Base-by-base conservation (phyloP, 2,888 invertebrate genomes). In the Eristalinus sepulchralis region DNA sequence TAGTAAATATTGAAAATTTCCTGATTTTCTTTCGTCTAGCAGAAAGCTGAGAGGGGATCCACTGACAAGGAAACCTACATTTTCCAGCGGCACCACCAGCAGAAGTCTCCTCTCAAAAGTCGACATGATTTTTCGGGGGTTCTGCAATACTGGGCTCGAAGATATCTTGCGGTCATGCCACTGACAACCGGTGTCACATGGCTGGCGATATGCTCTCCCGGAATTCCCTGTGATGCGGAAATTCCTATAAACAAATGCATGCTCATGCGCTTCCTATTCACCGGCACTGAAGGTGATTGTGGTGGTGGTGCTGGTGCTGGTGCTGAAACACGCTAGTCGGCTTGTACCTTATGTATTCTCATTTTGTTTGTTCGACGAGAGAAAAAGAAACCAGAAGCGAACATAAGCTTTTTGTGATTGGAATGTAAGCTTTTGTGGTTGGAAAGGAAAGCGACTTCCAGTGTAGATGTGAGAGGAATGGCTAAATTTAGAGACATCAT, bases 141-240 rank as follows among this genome's bases (percentile, higher is more conserved):
- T 80, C 84, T 76, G 76, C 76, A 84, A 63, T 67, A 55, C 62
- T 76, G 76, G 64, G 67, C 66, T 71, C 34, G 27, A 63, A 75
- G 67, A 84, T 84, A 80, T 71, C 84, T 84, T 84, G 84, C 84
- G 84, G 84, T 84, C 76, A 76, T 76, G 71, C 80, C 75, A 84
- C 76, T 84, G 84, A 84, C 81, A 84, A 84, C 84, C 84, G 76
- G 84, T 84, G 81, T 84, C 84, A 84, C 84, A 84, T 84, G 84
- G 84, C 27, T 72, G 47, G 84, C 75, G 76, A 84, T 27, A 27
- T 84, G 76, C 84, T 84, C 81, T 84, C 84, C 84, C 76, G 84
- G 84, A 85, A 85, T 82, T 85, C 72, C 82, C 81, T 77, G 77
- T 85, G 77, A 85, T 85, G 85, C 85, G 85, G 85, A 85, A 85